phyloP scores from a whole-genome alignment of 2,113 vertebrate species.

The Calonectris borealis region DNA sequence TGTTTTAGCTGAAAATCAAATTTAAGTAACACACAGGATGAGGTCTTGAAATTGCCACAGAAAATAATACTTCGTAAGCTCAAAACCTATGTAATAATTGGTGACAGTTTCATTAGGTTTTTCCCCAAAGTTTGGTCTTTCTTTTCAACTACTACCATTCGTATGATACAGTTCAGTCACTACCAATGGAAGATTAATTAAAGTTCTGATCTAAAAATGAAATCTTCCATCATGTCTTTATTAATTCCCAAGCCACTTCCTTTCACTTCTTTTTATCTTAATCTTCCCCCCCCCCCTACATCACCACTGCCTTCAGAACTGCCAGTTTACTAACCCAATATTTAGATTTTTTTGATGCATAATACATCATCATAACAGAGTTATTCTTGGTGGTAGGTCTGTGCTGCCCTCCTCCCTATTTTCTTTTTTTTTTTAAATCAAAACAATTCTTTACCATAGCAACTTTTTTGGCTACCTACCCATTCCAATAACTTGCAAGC shows the following conservation, averaged over 20 bases:
- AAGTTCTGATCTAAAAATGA: neutral
- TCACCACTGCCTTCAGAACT: neutral
- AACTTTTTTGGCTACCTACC: conserved; percentile 23
- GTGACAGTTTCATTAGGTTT: neutral
- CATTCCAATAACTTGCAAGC: neutral
- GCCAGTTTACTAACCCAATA: neutral
- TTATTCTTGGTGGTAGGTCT: conserved; percentile 29
- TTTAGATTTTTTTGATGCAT: neutral
- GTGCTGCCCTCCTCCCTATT: neutral
- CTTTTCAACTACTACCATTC: neutral
- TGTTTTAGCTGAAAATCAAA: neutral
- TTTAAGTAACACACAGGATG: neutral
- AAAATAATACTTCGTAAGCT: neutral
- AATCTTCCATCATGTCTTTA: neutral
- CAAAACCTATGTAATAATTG: neutral
- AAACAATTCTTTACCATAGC: conserved; percentile 48
- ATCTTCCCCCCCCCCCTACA: neutral
- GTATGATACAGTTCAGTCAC: neutral
- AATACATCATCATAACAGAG: neutral
- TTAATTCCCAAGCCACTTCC: neutral
- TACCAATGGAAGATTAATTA: neutral
- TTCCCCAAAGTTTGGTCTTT: neutral
- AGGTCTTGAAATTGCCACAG: neutral
- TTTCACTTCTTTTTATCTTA: neutral
- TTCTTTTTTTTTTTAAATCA: neutral